These are phyloP conservation scores for Sorex araneus DNA, from an alignment of 2,113 vertebrate genomes.

Conservation along the genomic window DNA sequence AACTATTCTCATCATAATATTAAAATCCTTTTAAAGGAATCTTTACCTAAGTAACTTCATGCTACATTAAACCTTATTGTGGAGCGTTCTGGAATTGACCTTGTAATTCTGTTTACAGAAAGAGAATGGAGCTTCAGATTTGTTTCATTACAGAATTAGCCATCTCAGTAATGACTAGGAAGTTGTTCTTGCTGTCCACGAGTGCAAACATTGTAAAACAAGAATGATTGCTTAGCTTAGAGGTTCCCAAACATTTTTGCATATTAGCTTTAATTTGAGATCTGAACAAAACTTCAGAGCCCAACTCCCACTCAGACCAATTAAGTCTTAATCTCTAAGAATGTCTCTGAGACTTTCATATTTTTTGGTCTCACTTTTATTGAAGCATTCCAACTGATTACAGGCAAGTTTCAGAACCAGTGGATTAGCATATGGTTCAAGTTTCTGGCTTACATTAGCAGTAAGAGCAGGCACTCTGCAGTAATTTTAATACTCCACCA, in stretches of 20 bases:
- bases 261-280: neutral
- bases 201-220: conserved; percentile 57
- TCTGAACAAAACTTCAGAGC: conserved; percentile 24
- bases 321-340: neutral
- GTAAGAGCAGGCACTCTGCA: conserved; percentile 22
- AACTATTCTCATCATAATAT: conserved; percentile 24
- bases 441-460: conserved; percentile 57
- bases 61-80: conserved; percentile 60
- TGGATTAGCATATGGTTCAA: conserved; percentile 46
- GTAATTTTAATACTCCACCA: conserved; percentile 43
- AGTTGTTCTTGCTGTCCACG: conserved; percentile 37
- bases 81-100: conserved; percentile 46
- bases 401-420: conserved; percentile 9
- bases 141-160: conserved; percentile 70
- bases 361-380: conserved; percentile 56
- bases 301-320: neutral
- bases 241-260: conserved; percentile 24
- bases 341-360: neutral
- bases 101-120: conserved; percentile 65
- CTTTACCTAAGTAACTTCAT: conserved; percentile 47
- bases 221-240: conserved; percentile 19
- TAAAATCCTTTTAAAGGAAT: conserved; percentile 45
- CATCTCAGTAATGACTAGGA: conserved; percentile 46
- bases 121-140: conserved; percentile 46
- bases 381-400: neutral